Evolutionary conservation across 2,113 vertebrate species (phyloP).

Genomic region (Megaceryle maxima): DNA sequence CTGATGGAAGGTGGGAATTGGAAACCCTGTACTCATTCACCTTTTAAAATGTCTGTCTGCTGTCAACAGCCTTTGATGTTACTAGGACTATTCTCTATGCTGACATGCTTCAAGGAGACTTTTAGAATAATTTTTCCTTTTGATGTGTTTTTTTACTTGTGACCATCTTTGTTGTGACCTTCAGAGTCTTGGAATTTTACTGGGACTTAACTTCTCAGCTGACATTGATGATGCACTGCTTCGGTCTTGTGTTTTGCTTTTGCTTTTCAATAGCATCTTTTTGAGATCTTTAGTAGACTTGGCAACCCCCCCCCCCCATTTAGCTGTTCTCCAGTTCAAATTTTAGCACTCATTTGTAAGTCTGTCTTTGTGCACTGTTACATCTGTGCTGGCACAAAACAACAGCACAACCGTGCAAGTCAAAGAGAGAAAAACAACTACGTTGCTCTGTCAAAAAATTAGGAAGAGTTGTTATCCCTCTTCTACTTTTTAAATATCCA

Average conservation of each 20-base stretch:
- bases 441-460: not conserved
- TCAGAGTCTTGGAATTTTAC: not conserved
- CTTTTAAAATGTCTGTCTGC: not conserved
- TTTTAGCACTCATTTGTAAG: not conserved
- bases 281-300: not conserved
- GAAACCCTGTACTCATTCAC: not conserved
- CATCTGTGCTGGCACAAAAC: not conserved
- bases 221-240: not conserved
- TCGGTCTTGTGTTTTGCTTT: too few species aligned
- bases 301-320: not conserved
- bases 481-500: not conserved
- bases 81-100: not conserved
- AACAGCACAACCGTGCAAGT: fast-evolving
- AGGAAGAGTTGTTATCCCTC: not conserved
- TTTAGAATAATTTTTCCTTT: not conserved
- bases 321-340: not conserved
- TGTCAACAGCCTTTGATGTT: not conserved
- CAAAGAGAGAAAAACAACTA: not conserved
- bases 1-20: not conserved
- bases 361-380: not conserved
- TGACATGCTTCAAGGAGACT: not conserved
- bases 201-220: not conserved
- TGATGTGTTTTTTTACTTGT: not conserved
- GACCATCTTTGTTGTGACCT: not conserved
- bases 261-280: not conserved